Evolutionary conservation across 92 coral and sea anemone species (phyloP).

Genomic region (Porites evermanni): DNA sequence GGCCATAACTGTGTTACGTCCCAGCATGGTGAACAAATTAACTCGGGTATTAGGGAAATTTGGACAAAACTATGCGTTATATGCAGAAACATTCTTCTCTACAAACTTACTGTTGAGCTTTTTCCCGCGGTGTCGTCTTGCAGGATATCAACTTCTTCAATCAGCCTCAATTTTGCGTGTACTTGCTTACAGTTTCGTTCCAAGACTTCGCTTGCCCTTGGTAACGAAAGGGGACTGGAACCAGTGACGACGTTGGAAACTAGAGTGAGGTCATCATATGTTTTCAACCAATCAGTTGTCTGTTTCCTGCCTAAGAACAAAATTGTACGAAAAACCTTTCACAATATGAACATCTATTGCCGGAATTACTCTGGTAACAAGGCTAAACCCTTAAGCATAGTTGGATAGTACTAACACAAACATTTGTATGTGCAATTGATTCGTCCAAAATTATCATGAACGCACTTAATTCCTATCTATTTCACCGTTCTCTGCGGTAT

Average conservation of each 20-base stretch:
- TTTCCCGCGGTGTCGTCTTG: slow-evolving; percentile 33
- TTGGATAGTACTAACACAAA: too few relatives aligned
- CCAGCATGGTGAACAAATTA: too few relatives aligned
- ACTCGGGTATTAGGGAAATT: too few relatives aligned
- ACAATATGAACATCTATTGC: too few relatives aligned
- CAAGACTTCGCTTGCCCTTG: not conserved
- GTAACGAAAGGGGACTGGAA: slow-evolving; percentile 1
- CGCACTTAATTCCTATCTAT: too few relatives aligned
- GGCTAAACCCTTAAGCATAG: too few relatives aligned
- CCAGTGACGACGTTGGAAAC: not conserved
- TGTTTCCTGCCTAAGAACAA: slow-evolving; percentile 9
- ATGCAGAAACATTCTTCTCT: not conserved
- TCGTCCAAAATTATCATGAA: too few relatives aligned
- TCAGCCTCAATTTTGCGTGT: slow-evolving; percentile 23
- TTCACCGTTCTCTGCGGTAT: too few relatives aligned
- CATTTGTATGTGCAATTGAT: too few relatives aligned
- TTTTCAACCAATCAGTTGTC: slow-evolving; percentile 18
- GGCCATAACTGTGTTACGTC: too few relatives aligned
- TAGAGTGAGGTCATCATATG: slow-evolving; percentile 13
- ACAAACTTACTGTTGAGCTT: slow-evolving; percentile 10
- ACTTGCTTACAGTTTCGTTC: not conserved
- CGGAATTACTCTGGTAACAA: too few relatives aligned
- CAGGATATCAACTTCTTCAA: slow-evolving; percentile 30
- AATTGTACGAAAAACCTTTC: not conserved
- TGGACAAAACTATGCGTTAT: too few relatives aligned